Evolutionary conservation across 2,797 vertebrate genomes (phyloP), one percentile per base, ranked within the genome.

Genomic region (Perodicticus potto): DNA sequence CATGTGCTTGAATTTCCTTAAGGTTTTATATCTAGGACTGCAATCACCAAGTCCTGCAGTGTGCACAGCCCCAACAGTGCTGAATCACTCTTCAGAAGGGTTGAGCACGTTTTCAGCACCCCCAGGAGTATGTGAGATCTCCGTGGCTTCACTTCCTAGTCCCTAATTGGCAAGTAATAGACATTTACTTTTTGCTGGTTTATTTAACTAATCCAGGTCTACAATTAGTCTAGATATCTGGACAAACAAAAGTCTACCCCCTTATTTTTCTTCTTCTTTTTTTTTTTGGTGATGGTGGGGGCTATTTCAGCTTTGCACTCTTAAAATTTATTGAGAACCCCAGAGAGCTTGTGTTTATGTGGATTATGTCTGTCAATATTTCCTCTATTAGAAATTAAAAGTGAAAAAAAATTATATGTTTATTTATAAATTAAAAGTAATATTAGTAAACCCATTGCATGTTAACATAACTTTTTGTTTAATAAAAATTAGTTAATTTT

Each of bases 401-500:
- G 45, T 16, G 40, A 67, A 29, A 69, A 16, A 16, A 1, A 20
- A 65, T 70, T 0, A 69, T 67, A 55, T 69, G 20, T 20, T 40
- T 67, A 22, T 59, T n/a, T 53, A 13, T 23, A 7, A 90, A 34
- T 73, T 81, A 57, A 85, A 91, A 80, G 43, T 34, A 34, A 37
- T 61, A 27, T 40, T 76, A 84, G 9, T 80, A 76, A 40, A 34
- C 22, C 4, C 17, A 37, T n/a, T 76, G 27, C 25, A 34, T 53
- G 6, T 72, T 29, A 93, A 59, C 32, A 29, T 43, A 69, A 34
- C 5, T 4, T 37, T 78, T 82, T 53, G 49, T 53, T 83, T 22
- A 37, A 37, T 25, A 45, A 90, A 90, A 90, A 87, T 14, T 45
- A 89, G 77, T 11, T 12, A 27, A 61, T 49, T 78, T 95, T 92